Evolutionary conservation across 2,113 vertebrate species (phyloP), one percentile per base, ranked within the genome.

Genomic region (Vulpes ferrilata): DNA sequence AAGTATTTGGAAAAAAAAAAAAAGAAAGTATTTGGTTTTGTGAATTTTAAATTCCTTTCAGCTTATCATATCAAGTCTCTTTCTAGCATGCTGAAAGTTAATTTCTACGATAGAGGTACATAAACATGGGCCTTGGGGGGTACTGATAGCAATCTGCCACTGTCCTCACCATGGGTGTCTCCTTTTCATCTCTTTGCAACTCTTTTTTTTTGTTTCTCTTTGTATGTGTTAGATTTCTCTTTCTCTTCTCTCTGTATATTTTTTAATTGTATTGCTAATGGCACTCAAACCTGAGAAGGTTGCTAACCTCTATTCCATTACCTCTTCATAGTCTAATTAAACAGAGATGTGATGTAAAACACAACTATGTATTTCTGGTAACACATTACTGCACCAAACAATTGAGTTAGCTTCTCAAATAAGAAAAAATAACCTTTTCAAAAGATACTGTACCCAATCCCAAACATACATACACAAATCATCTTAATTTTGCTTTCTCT

Each of bases 291-390:
- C 62, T 65, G 64, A 96, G 65, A 88, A 95, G 79, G 76, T 88
- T 92, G 73, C 59, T 96, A 94, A 90, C 35, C 20, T 59, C 53
- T 94, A 90, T 92, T 94, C 35, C 76, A 90, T 95, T 96, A 97
- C 80, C 74, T 95, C 38, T 27, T 87, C 22, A 27, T n/a, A n/a
- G 79, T 82, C 60, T 97, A 93, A 96, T 5, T 73, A 69, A 97
- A 91, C 48, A 97, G n/a, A 90, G 16, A 92, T 25, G 69, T 67
- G 60, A 85, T 43, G 80, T 3, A 93, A 55, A 96, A 96, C 83
- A n/a, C 13, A 95, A 92, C n/a, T 87, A 11, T 91, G 10, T 88
- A 94, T 88, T 97, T 95, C 79, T 84, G 67, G 65, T 90, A 97
- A 93, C 25, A 95, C 25, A 59, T 30, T 94, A 89, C 35, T 71